Conservation (phyloP, 2,113 vertebrate genomes). For the Microcebus jonahi region DNA sequence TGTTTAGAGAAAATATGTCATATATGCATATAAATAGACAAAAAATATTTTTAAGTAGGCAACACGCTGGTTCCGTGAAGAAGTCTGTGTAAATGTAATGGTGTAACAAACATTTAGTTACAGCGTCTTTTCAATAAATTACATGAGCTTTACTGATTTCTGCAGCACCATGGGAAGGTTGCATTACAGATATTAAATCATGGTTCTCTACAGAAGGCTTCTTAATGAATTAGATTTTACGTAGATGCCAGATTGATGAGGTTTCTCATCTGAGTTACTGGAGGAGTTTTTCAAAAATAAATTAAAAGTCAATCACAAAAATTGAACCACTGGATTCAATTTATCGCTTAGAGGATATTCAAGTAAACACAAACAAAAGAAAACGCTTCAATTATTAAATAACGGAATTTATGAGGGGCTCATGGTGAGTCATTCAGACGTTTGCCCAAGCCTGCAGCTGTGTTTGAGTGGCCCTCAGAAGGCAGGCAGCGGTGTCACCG, state of each 20-base stretch:
- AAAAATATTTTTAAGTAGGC: neutral
- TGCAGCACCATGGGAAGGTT: neutral
- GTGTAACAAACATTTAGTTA: neutral
- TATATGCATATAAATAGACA: neutral
- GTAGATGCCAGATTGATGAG: neutral
- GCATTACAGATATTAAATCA: neutral
- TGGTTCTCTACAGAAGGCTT: neutral
- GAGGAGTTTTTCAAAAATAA: neutral
- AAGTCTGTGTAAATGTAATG: neutral
- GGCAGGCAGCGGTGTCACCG: too few relatives aligned
- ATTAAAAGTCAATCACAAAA: conserved; percentile 3
- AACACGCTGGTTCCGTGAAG: neutral
- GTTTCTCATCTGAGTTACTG: neutral
- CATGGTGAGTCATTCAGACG: neutral
- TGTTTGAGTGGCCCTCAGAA: neutral
- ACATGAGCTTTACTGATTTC: neutral
- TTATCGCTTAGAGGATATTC: neutral
- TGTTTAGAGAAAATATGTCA: neutral
- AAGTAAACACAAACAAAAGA: neutral
- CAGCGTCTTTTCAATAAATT: neutral
- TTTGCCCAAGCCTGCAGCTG: neutral
- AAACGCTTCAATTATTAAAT: neutral
- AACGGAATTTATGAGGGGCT: neutral
- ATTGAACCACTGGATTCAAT: neutral
- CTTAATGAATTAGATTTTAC: conserved; percentile 24